Percentiles rank a stretch among this genome's conserved stretches.
Evolutionary conservation across 37 sponge, comb jelly and placozoan genomes (phyloP).

Genomic region (Chondrosia reniformis): DNA sequence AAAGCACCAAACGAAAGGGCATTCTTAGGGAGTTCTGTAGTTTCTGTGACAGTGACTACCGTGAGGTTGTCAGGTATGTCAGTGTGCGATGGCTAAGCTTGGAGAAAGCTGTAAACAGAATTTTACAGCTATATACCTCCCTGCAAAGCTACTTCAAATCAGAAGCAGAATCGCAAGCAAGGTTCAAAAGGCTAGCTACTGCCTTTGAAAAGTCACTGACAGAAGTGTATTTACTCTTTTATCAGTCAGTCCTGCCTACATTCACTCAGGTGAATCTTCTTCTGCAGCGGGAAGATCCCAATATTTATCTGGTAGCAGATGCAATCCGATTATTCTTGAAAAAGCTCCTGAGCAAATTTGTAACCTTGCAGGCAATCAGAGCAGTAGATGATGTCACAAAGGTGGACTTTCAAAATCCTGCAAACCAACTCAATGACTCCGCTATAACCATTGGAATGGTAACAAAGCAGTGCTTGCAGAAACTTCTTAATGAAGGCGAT

Average conservation of each 20-base stretch:
- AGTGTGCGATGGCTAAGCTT: conserved; percentile 30
- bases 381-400: conserved; percentile 15
- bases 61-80: conserved; percentile 39
- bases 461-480: conserved; percentile 10
- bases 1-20: conserved; percentile 38
- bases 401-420: conserved; percentile 6
- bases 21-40: conserved; percentile 35
- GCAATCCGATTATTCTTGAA: conserved; percentile 11
- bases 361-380: conserved; percentile 10
- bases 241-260: neutral
- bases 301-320: conserved; percentile 28
- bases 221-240: neutral
- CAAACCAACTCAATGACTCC: conserved; percentile 21
- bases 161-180: conserved; percentile 4
- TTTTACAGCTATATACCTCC: neutral
- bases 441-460: conserved; percentile 21
- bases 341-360: conserved; percentile 35
- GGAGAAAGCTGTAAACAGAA: neutral
- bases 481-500: conserved; percentile 23
- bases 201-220: neutral
- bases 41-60: conserved; percentile 50
- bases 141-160: conserved; percentile 13
- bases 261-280: neutral
- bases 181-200: neutral
- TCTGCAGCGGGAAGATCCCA: conserved; percentile 20